Conservation (phyloP, 1,140 invertebrate species). For the Sycophila sp. region DNA sequence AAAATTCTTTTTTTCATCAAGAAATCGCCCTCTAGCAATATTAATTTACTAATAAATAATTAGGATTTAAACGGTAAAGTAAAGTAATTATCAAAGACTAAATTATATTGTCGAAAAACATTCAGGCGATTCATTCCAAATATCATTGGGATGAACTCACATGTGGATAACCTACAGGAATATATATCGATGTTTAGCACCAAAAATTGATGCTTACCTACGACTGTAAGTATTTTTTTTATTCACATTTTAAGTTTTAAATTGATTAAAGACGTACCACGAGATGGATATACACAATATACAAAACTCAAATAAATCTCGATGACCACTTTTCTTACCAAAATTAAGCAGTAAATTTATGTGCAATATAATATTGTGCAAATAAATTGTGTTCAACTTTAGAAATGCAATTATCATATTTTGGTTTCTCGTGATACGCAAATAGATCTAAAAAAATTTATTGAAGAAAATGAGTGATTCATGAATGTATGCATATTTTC, state of each 20-base stretch:
- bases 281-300: background rate
- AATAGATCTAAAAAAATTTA: background rate
- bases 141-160: conserved; percentile 49
- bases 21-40: no score
- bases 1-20: no score
- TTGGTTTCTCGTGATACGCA: conserved; percentile 6
- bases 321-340: no score
- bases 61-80: no score
- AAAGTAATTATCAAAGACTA: no score
- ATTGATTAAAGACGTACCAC: conserved; percentile 3
- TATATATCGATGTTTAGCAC: conserved; percentile 52
- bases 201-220: conserved; percentile 55
- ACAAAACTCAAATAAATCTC: no score
- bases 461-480: background rate
- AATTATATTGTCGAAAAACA: conserved; percentile 9
- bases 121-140: conserved; percentile 41
- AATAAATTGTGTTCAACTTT: background rate
- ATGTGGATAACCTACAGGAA: conserved; percentile 50
- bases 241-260: background rate
- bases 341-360: background rate
- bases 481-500: background rate
- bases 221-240: conserved; percentile 47
- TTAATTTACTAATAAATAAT: no score
- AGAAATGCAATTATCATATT: background rate
- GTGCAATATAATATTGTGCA: background rate